Percentiles rank a stretch among this genome's conserved stretches.
Conservation (phyloP, 2,797 vertebrate species). For the Mareca penelope region DNA sequence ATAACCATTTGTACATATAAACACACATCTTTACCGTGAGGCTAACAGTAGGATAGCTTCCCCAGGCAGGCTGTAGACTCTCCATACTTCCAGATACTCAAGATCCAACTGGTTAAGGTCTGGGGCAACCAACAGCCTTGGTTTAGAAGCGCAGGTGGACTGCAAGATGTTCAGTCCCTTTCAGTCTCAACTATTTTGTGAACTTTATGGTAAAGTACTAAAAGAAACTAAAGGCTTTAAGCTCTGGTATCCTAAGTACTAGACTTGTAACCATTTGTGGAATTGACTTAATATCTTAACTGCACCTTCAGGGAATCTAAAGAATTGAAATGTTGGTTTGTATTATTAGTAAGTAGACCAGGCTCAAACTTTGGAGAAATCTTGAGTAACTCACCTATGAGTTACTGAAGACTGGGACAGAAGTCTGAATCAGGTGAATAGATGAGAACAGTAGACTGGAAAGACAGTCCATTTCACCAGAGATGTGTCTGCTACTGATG, state of each 20-base stretch:
- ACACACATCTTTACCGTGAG: neutral
- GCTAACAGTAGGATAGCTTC: neutral
- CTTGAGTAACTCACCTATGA: neutral
- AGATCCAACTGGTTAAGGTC: neutral
- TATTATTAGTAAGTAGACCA: neutral
- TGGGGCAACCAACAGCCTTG: neutral
- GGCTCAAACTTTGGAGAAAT: neutral
- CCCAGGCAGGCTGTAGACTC: neutral
- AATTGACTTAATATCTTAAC: neutral
- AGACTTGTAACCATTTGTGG: neutral
- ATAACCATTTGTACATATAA: neutral
- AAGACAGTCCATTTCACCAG: neutral
- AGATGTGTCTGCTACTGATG: neutral
- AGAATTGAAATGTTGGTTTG: neutral
- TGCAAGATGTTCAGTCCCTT: neutral
- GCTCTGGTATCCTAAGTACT: neutral
- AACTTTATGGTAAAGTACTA: neutral
- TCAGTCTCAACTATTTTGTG: neutral
- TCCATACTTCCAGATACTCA: neutral
- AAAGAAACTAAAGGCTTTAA: neutral
- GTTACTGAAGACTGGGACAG: neutral
- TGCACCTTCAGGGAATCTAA: neutral
- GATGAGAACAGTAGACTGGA: neutral
- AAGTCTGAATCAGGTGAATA: neutral
- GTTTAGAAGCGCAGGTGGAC: neutral